These are phyloP conservation scores for Patella vulgata DNA, from an alignment of 1,140 invertebrate species.

Conservation along the genomic window DNA sequence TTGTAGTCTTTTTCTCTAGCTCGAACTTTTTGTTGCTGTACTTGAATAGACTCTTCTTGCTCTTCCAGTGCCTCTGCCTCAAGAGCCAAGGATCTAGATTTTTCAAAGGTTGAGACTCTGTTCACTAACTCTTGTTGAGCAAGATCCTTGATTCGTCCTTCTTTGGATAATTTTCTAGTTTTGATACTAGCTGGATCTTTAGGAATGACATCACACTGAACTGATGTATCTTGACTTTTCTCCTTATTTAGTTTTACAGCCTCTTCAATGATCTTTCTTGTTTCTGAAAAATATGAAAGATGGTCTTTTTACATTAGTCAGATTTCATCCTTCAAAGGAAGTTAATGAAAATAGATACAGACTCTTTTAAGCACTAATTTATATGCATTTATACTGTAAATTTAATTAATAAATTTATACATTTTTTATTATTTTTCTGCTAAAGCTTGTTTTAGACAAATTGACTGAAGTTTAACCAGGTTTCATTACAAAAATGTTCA, in stretches of 20 bases:
- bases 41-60: conserved; percentile 38
- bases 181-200: conserved; percentile 14
- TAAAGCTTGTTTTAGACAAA: too few species aligned
- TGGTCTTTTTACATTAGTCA: background rate
- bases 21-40: conserved; percentile 46
- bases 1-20: background rate
- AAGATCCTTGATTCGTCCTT: conserved; percentile 35
- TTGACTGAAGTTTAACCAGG: too few species aligned
- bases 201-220: too few species aligned
- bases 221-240: background rate
- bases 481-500: too few species aligned
- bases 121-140: conserved; percentile 2
- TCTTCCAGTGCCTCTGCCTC: conserved; percentile 31
- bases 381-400: too few species aligned
- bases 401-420: too few species aligned
- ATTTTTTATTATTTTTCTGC: too few species aligned
- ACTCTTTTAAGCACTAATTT: too few species aligned
- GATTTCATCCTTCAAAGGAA: background rate
- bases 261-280: conserved; percentile 33
- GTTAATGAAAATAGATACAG: background rate
- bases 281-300: conserved; percentile 35
- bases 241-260: conserved; percentile 19
- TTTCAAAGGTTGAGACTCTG: background rate
- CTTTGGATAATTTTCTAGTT: conserved; percentile 31
- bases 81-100: conserved; percentile 12